These are phyloP conservation scores for Idaea aversata DNA, from an alignment of 2,888 invertebrate genomes.

Conservation along the genomic window DNA sequence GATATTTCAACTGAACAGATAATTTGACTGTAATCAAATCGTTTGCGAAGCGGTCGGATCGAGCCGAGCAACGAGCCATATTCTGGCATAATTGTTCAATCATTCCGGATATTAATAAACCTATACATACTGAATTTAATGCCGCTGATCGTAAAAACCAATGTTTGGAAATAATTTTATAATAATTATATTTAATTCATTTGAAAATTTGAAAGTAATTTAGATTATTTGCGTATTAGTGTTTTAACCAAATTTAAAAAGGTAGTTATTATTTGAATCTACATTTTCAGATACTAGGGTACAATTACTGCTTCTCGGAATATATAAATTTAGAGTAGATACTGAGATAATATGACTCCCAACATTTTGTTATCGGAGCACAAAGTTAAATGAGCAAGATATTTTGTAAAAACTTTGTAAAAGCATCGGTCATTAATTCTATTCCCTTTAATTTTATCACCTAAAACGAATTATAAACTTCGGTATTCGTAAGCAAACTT, in stretches of 20 bases:
- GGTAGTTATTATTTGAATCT: too few relatives aligned
- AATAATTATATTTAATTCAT: too few relatives aligned
- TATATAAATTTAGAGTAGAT: too few relatives aligned
- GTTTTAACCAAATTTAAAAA: too few relatives aligned
- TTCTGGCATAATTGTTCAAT: constrained; percentile 21
- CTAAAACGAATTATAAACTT: neutral
- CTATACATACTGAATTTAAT: constrained; percentile 15
- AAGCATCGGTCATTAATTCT: neutral
- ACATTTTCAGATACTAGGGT: too few relatives aligned
- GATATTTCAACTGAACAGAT: constrained; percentile 20
- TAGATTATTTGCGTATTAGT: too few relatives aligned
- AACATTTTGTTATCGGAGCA: neutral
- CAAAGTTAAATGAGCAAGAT: neutral
- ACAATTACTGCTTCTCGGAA: too few relatives aligned
- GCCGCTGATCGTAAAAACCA: neutral
- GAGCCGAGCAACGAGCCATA: constrained; percentile 6
- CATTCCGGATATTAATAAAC: constrained; percentile 20
- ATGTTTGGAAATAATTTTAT: neutral
- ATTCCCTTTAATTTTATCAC: neutral
- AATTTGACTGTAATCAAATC: constrained; percentile 22
- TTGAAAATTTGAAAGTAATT: too few relatives aligned
- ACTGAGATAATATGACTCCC: neutral
- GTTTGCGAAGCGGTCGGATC: constrained; percentile 19
- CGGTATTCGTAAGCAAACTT: constrained; percentile 2
- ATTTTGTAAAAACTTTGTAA: neutral